Evolutionary conservation across 2,797 vertebrate genomes (phyloP).

Genomic region (Brotula barbata): DNA sequence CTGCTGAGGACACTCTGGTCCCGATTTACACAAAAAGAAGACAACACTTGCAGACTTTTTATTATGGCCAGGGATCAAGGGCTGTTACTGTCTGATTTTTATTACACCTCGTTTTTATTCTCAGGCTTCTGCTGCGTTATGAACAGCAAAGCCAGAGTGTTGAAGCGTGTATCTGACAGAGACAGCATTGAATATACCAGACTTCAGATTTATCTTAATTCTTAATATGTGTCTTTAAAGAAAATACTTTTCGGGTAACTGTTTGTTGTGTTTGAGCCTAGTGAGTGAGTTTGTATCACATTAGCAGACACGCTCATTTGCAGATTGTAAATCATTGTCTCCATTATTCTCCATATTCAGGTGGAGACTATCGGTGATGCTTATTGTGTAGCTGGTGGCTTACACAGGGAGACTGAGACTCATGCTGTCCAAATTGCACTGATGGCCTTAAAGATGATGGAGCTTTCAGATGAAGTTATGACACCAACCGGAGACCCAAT

Average conservation of each 20-base stretch:
- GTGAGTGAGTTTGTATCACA: too few relatives aligned
- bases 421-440: conserved; percentile 93
- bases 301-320: neutral
- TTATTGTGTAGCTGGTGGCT: conserved; percentile 95
- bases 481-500: conserved; percentile 95
- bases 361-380: conserved; percentile 99
- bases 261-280: too few relatives aligned
- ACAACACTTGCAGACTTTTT: conserved; percentile 33
- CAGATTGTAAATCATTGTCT: conserved; percentile 19
- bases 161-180: conserved; percentile 9
- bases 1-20: conserved; percentile 59
- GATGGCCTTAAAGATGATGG: conserved; percentile 99
- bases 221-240: too few relatives aligned
- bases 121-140: conserved; percentile 25
- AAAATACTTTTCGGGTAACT: too few relatives aligned
- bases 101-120: conserved; percentile 27
- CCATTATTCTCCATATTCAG: conserved; percentile 68
- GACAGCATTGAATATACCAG: conserved; percentile 19
- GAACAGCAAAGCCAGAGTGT: conserved; percentile 10
- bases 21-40: conserved; percentile 50
- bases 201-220: conserved; percentile 33
- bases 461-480: conserved; percentile 91
- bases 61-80: conserved; percentile 41
- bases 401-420: conserved; percentile 93
- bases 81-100: conserved; percentile 41